Percentiles rank a stretch among this genome's conserved stretches.
phyloP scores from a whole-genome alignment of 2,113 vertebrate species.

The Theropithecus gelada region DNA sequence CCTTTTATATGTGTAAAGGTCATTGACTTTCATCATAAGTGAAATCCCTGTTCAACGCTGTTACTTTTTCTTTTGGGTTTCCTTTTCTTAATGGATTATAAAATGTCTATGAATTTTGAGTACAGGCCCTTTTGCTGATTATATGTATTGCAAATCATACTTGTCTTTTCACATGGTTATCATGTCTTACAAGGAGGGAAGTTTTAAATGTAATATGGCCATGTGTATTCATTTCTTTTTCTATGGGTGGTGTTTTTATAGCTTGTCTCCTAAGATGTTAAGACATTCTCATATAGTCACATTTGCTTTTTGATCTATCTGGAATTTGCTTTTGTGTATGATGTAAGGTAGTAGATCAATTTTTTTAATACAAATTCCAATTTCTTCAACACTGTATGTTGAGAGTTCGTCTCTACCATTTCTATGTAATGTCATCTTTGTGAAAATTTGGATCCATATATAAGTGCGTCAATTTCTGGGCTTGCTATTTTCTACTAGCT shows the following conservation, averaged over 20 bases:
- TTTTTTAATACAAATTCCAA: not conserved
- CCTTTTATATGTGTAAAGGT: not conserved
- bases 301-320: not conserved
- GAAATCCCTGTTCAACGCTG: not conserved
- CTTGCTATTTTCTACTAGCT: not conserved
- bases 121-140: not conserved
- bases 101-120: slow-evolving; percentile 3
- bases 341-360: not conserved
- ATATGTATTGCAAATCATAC: not conserved
- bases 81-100: not conserved
- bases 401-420: not conserved
- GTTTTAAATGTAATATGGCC: not conserved
- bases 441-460: not conserved
- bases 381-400: not conserved
- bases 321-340: not conserved
- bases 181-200: not conserved
- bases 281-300: not conserved
- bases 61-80: not conserved
- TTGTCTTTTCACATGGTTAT: not conserved
- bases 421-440: not conserved
- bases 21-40: not conserved
- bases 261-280: not conserved
- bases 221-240: not conserved
- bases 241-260: not conserved
- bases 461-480: not conserved